Base-by-base conservation (phyloP, 2,797 vertebrate genomes). In the Crenuchus spilurus region DNA sequence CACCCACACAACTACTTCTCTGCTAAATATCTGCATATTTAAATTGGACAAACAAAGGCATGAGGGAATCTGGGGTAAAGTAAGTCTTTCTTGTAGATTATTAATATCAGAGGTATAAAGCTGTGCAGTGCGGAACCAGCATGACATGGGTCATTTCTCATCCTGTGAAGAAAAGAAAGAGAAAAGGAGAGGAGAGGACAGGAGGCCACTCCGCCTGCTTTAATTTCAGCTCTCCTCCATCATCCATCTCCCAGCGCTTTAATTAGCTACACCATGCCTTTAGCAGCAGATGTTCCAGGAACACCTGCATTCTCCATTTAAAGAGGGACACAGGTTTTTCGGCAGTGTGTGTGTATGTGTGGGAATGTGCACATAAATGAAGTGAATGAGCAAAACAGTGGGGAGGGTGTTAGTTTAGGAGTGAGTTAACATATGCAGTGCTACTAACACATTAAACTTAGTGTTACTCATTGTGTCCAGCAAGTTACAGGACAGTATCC, bases 231-330 rank as follows among this genome's bases (percentile, higher is more conserved):
- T 30, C 24, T 37, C 63, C 41, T 67, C 60, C 30, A 75, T 79
- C 76, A 74, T 70, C 71, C 58, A 73, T 80, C 69, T 69, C 69
- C 80, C 75, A 65, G 79, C 75, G 61, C 72, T 74, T 80, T 80
- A 80, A 82, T 82, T 78, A 80, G 75, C 74, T 81, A 73, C 72
- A 70, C 42, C 20, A 39, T 51, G 63, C 61, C 44, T 79, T 80
- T 77, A 72, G 72, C 80, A 76, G 62, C 67, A 48, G 52, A 55
- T 41, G 24, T 39, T 37, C 13, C 0, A 8, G 13, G 51, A 66
- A 60, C 73, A 76, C 74, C 70, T 76, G 73, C 69, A 55, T 48
- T 71, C 51, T 41, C 30, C 30, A 28, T 22, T 54, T 35, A 75
- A 41, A 63, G 48, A 41, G 49, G 51, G 14, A 33, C n/a, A 22